Evolutionary conservation across 2,113 vertebrate genomes (phyloP).

Genomic region (Sarotherodon lohbergeri): DNA sequence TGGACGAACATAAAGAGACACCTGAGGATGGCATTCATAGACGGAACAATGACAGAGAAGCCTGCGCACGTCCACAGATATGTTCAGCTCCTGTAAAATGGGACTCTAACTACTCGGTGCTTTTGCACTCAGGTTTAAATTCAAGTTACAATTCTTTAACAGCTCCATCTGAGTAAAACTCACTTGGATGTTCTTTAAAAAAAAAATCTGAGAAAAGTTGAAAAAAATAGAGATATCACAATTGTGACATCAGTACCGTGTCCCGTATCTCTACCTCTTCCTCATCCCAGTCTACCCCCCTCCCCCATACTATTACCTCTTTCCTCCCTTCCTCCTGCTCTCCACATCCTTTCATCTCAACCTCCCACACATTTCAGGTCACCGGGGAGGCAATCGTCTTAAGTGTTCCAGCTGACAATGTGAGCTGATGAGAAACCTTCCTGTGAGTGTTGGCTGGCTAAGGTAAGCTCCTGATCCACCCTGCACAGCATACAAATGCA

Average conservation of each 20-base stretch:
- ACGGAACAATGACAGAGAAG: background rate
- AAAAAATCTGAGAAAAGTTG: background rate
- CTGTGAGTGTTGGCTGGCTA: slow-evolving; percentile 34
- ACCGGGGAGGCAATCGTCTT: slow-evolving; percentile 63
- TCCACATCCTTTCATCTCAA: slow-evolving; percentile 44
- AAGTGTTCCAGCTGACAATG: slow-evolving; percentile 70
- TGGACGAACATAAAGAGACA: background rate
- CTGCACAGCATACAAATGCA: slow-evolving; percentile 44
- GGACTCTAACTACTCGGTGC: background rate
- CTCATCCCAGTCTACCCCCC: background rate
- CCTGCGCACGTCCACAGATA: background rate
- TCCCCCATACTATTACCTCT: background rate
- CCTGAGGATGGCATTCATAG: background rate
- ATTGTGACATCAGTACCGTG: background rate
- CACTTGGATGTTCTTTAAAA: background rate
- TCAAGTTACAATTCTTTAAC: background rate
- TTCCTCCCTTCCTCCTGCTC: background rate
- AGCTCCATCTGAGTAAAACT: background rate
- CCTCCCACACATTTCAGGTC: slow-evolving; percentile 58
- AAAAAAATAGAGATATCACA: background rate
- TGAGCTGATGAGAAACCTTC: slow-evolving; percentile 56
- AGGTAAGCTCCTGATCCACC: slow-evolving; percentile 24
- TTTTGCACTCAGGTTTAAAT: background rate
- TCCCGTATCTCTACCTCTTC: background rate
- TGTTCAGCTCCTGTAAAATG: background rate